Conservation (phyloP, 1,140 invertebrate genomes). For the Megalonaias nervosa region DNA sequence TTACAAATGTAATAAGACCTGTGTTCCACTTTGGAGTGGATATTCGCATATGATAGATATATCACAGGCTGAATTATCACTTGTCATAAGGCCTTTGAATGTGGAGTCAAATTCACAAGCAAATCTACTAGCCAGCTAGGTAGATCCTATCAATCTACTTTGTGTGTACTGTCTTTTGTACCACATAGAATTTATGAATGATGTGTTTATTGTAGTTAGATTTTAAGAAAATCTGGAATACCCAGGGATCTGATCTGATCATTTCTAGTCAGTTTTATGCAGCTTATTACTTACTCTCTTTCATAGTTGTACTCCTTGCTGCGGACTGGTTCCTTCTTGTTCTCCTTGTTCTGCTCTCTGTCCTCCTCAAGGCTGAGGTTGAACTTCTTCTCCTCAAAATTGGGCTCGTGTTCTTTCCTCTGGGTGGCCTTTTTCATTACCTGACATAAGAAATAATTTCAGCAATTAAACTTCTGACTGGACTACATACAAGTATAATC, state of each 20-base stretch:
- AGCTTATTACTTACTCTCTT: conserved; percentile 31
- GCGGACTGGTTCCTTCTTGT: conserved; percentile 77
- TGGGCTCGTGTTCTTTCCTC: conserved; percentile 94
- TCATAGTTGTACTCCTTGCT: conserved; percentile 63
- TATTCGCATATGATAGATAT: too few species aligned
- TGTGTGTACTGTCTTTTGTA: not conserved
- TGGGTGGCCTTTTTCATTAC: conserved; percentile 91
- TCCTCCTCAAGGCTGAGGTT: conserved; percentile 84
- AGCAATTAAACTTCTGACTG: not conserved
- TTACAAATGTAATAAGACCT: too few species aligned
- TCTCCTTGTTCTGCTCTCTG: conserved; percentile 89
- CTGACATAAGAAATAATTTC: conserved; percentile 64
- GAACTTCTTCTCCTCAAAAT: conserved; percentile 97
- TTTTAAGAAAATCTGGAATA: too few species aligned
- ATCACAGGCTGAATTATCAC: too few species aligned
- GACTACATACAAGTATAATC: not conserved
- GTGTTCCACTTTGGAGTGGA: too few species aligned
- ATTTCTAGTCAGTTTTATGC: not conserved
- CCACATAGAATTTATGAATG: not conserved
- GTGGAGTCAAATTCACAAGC: too few species aligned
- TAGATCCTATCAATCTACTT: too few species aligned
- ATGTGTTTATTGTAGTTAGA: not conserved
- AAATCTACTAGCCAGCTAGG: too few species aligned
- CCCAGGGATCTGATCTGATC: too few species aligned
- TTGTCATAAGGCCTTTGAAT: too few species aligned